Base-by-base conservation (phyloP, 1,140 invertebrate species). In the Whitmania pigra region DNA sequence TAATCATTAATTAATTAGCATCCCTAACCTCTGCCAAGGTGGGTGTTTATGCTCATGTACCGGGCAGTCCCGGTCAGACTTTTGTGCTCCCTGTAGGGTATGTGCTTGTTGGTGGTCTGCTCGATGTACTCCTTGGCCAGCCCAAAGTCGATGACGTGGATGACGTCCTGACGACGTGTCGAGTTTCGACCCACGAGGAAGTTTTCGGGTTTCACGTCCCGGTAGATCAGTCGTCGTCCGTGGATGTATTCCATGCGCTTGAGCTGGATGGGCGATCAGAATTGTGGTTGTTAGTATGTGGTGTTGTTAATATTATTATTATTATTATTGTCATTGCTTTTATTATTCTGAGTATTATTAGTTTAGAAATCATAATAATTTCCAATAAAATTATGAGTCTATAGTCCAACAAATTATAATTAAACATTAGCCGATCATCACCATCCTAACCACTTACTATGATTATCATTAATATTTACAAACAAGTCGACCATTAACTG, bases 1-100 rank as follows among this genome's bases (percentile, higher is more conserved):
- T n/a, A 57, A 57, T 57, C 54, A n/a, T n/a, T n/a, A 57, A n/a
- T 25, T 3, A 36, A 57, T 4, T 25, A 22, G 11, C 57, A 63
- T 6, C 0, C 18, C 69, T n/a, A 7, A 70, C 69, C 82, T 75
- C 84, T 85, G 75, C 93, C 94, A 77, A 96, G 67, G 67, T 72
- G 71, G 1, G 76, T 73, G 63, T 76, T 76, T 18, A 76, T 70
- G 53, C 73, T 75, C 72, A 71, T 71, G 69, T 76, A 76, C n/a
- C 75, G 66, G 11, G 76, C 75, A 17, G 76, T 76, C 20, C 76
- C 76, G 53, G 79, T 78, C 27, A 80, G 77, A 53, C 69, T 78
- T 49, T 78, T 83, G 55, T 75, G 73, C 68, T 77, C 76, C 31
- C 78, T 74, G 76, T 74, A 77, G n/a, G 76, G 71, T 20, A 77